These are phyloP conservation scores for Agapornis roseicollis DNA, from an alignment of 2,113 vertebrate species.

Conservation along the genomic window DNA sequence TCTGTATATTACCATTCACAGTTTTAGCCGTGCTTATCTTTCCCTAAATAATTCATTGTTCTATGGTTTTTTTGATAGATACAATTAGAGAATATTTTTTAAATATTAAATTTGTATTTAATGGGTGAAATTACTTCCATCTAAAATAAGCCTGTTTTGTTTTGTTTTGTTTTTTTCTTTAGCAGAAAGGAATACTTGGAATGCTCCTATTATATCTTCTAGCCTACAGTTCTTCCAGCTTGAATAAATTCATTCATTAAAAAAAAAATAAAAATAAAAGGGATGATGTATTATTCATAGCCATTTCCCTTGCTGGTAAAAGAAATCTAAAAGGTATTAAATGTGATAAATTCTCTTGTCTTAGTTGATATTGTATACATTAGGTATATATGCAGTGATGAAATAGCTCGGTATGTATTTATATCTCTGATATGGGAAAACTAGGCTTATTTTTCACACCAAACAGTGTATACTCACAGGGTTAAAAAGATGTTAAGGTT, in stretches of 20 bases:
- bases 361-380: background rate
- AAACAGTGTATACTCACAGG: background rate
- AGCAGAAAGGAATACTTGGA: background rate
- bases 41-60: background rate
- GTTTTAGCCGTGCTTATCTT: background rate
- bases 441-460: background rate
- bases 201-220: background rate
- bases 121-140: background rate
- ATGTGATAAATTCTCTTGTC: background rate
- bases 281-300: background rate
- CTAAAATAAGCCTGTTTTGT: background rate
- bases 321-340: background rate
- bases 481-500: background rate
- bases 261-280: background rate
- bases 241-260: background rate
- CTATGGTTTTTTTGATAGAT: background rate
- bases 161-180: background rate
- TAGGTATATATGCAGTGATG: background rate
- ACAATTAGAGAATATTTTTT: background rate
- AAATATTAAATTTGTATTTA: background rate
- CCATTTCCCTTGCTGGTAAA: background rate
- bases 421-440: background rate
- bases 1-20: background rate
- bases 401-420: background rate
- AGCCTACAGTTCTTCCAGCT: background rate